Evolutionary conservation across 2,113 vertebrate genomes (phyloP).

Genomic region (Tetrax tetrax): DNA sequence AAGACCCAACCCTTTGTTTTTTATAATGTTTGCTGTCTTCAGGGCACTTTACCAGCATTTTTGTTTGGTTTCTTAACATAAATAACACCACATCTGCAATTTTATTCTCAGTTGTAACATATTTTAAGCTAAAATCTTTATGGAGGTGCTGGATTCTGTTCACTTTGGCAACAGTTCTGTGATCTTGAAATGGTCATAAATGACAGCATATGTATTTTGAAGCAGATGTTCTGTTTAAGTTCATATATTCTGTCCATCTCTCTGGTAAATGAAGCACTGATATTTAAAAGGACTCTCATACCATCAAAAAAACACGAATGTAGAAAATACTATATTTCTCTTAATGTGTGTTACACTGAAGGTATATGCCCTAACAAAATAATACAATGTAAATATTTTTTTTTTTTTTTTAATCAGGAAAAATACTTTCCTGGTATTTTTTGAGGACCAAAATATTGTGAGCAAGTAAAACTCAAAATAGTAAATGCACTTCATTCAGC

Average conservation of each 20-base stretch:
- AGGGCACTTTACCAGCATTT: constrained; percentile 8
- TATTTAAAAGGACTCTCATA: not conserved
- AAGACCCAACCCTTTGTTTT: not conserved
- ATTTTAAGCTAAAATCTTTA: constrained; percentile 46
- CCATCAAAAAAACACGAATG: constrained; percentile 16
- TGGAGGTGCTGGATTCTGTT: constrained; percentile 13
- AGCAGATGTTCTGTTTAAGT: constrained; percentile 40
- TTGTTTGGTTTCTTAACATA: constrained; percentile 33
- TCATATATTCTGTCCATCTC: not conserved
- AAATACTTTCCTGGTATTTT: constrained; percentile 11
- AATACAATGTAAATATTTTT: constrained; percentile 10
- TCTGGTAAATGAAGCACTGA: not conserved
- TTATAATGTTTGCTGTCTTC: not conserved
- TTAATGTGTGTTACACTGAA: constrained; percentile 27
- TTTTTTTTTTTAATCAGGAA: not conserved
- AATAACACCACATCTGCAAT: not conserved
- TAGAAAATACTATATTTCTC: constrained; percentile 43
- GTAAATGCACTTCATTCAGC: not conserved
- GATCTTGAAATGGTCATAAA: constrained; percentile 39
- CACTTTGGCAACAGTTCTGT: constrained; percentile 21
- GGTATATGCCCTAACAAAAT: constrained; percentile 28
- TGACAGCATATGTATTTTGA: constrained; percentile 18
- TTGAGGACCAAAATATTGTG: constrained; percentile 4
- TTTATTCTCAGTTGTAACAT: constrained; percentile 3
- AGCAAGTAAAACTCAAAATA: constrained; percentile 16